phyloP scores from a whole-genome alignment of 1,140 invertebrate species.

The Wiebesia pumilae region DNA sequence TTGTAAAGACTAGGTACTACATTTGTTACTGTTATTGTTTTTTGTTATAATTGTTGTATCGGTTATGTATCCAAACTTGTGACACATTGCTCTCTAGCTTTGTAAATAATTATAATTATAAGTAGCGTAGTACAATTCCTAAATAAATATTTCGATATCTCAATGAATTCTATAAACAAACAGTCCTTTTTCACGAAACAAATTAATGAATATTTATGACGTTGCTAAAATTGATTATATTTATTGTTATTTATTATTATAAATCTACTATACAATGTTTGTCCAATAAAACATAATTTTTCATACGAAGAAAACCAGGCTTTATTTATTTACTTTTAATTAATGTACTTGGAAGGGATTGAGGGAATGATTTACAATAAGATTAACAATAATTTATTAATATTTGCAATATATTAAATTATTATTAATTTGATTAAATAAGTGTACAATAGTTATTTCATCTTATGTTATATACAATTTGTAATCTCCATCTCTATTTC shows the following conservation, averaged over 20 bases:
- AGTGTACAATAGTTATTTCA: conserved; percentile 65
- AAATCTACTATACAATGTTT: conserved; percentile 16
- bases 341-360: neutral
- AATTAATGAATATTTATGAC: neutral
- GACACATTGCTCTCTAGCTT: conserved; percentile 65
- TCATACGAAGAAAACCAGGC: neutral
- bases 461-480: conserved; percentile 67
- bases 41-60: conserved; percentile 59
- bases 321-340: conserved; percentile 21
- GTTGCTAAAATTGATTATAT: conserved; percentile 30
- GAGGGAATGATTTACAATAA: conserved; percentile 23
- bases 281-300: conserved; percentile 43
- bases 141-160: conserved; percentile 21
- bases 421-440: conserved; percentile 67
- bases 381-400: conserved; percentile 31
- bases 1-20: conserved; percentile 50
- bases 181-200: neutral
- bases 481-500: conserved; percentile 54
- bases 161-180: neutral
- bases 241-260: conserved; percentile 50
- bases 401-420: conserved; percentile 70
- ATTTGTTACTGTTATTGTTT: conserved; percentile 62
- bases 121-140: conserved; percentile 24
- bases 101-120: conserved; percentile 60
- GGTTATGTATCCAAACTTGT: conserved; percentile 57